Percentiles rank a stretch among this genome's conserved stretches.
Evolutionary conservation across 2,888 invertebrate genomes (phyloP).

Genomic region (Doris montereyensis): DNA sequence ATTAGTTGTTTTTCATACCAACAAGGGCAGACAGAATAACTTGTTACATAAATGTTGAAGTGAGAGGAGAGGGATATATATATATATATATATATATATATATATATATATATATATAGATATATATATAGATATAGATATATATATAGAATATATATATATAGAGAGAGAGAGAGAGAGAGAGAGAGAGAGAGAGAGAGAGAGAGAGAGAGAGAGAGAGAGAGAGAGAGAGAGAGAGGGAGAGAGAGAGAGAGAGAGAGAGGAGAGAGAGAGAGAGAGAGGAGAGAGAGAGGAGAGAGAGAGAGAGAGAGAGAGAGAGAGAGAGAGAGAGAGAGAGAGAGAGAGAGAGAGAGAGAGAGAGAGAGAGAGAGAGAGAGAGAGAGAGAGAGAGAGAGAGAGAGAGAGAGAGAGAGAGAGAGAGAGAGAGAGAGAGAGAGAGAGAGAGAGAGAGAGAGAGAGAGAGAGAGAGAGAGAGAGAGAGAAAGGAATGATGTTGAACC

Average conservation of each 20-base stretch:
- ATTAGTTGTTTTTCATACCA: no score
- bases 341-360: slow-evolving; percentile 15
- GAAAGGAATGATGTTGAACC: no score
- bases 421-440: neutral
- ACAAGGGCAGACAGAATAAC: no score
- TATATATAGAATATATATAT: no score
- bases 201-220: neutral
- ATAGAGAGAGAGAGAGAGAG: no score
- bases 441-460: neutral
- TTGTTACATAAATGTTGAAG: no score
- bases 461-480: neutral
- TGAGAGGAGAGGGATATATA: no score
- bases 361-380: neutral
- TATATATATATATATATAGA: no score
- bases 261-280: neutral
- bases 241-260: neutral
- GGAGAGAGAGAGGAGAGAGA: neutral
- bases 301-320: neutral
- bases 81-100: no score
- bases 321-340: neutral
- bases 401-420: neutral
- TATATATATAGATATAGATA: no score
- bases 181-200: slow-evolving; percentile 10
- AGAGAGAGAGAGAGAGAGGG: neutral
- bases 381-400: neutral